phyloP scores from a whole-genome alignment of 2,888 invertebrate species.

The Cyaniris semiargus region DNA sequence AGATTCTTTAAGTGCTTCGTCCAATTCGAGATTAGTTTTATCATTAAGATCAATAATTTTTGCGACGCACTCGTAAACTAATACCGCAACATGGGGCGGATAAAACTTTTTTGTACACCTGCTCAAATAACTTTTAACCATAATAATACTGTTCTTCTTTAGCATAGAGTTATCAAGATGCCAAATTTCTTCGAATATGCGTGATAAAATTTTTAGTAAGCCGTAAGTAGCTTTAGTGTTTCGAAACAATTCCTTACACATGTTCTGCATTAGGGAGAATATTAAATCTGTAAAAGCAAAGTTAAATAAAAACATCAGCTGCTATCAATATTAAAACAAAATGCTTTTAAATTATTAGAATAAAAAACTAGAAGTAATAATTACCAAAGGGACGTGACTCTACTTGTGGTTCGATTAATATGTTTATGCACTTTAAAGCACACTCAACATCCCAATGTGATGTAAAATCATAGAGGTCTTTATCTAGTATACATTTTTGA shows the following conservation, averaged over 20 bases:
- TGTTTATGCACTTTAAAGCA: slow-evolving; percentile 58
- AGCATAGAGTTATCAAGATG: slow-evolving; percentile 44
- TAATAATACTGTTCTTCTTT: slow-evolving; percentile 68
- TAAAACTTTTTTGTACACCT: slow-evolving; percentile 63
- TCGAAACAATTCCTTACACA: slow-evolving; percentile 66
- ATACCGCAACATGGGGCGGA: slow-evolving; percentile 62
- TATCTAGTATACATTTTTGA: slow-evolving; percentile 60
- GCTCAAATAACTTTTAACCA: slow-evolving; percentile 66
- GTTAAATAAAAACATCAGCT: neutral
- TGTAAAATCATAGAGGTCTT: slow-evolving; percentile 59
- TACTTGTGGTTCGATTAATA: slow-evolving; percentile 52
- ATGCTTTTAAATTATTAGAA: neutral
- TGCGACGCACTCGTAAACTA: slow-evolving; percentile 67
- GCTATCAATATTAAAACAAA: neutral
- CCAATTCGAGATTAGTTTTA: slow-evolving; percentile 48
- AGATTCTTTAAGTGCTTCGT: slow-evolving; percentile 52
- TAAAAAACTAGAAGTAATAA: neutral
- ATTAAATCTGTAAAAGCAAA: slow-evolving; percentile 54
- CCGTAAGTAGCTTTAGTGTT: slow-evolving; percentile 58
- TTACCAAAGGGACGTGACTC: slow-evolving; percentile 62
- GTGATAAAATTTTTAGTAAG: slow-evolving; percentile 57
- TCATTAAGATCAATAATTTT: slow-evolving; percentile 57
- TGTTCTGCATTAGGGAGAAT: slow-evolving; percentile 61
- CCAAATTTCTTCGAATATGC: slow-evolving; percentile 61
- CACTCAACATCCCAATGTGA: slow-evolving; percentile 55